Base-by-base conservation (phyloP, 2,113 vertebrate species). In the Halichoeres trimaculatus region DNA sequence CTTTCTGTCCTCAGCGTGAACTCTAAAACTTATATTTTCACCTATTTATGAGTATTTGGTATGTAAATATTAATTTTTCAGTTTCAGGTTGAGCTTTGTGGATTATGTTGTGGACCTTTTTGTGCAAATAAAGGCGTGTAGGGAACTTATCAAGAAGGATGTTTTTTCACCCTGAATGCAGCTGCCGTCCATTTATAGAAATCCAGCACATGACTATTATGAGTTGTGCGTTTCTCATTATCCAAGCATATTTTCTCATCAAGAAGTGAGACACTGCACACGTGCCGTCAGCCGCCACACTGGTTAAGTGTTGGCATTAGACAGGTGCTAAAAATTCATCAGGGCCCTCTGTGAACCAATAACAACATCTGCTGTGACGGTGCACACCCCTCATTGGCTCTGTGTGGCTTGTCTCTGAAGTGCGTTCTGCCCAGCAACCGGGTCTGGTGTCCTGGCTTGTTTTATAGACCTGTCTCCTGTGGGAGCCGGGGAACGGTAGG, bases 391-490 rank as follows among this genome's bases (percentile, higher is more conserved):
- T 76, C 73, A 90, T 93, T 92, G 90, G 91, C 64, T 80, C 51
- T 55, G 30, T 38, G 41, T 20, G 22, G 38, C 53, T 50, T 76
- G 76, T 82, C 74, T 89, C 63, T 72, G 50, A 78, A 63, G 70
- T 54, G 41, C 52, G 81, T 79, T 91, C 88, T 91, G 88, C 91
- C 90, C 88, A 75, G 91, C 89, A 92, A 93, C 92, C 51, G 63
- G 80, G 73, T 85, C 86, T 74, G 75, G 57, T 26, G 79, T 77
- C 74, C 78, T 83, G 89, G 81, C 85, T 83, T 70, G 84, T 74
- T 83, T 64, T 62, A 84, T 68, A 78, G 76, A 79, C 70, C 76
- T 56, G 66, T 67, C 56, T 81, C 82, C 85, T 88, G 53, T 35
- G 23, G 69, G 73, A 73, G 63, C 61, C 23, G 51, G 26, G 59